These are phyloP conservation scores for Volucella inflata DNA, from an alignment of 2,888 invertebrate species.

Conservation along the genomic window DNA sequence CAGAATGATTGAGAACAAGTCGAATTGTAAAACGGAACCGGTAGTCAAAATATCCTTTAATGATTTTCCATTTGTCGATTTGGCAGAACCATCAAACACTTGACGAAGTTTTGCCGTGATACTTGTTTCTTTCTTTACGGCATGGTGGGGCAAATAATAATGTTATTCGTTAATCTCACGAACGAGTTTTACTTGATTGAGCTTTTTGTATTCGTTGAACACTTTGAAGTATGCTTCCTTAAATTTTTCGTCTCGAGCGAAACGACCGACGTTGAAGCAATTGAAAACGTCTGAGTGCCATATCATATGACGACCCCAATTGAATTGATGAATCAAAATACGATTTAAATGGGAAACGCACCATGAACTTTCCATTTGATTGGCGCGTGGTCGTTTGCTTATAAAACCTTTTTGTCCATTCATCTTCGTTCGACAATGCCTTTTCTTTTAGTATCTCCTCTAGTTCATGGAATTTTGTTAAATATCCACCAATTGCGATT, in stretches of 20 bases:
- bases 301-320: not conserved
- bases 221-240: too few relatives aligned
- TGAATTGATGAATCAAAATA: slow-evolving; percentile 1
- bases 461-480: too few relatives aligned
- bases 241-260: too few relatives aligned
- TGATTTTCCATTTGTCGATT: slow-evolving; percentile 25
- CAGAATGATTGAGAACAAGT: too few relatives aligned
- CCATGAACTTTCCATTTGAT: not conserved
- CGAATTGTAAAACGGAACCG: too few relatives aligned
- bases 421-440: too few relatives aligned
- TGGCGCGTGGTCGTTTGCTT: not conserved
- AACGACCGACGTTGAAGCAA: too few relatives aligned
- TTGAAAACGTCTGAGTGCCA: not conserved
- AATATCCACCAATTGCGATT: too few relatives aligned
- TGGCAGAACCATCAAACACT: slow-evolving; percentile 15
- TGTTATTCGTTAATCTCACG: not conserved
- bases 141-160: slow-evolving; percentile 34
- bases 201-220: too few relatives aligned
- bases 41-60: slow-evolving; percentile 11
- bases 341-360: too few relatives aligned
- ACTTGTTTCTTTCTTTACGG: slow-evolving; percentile 17
- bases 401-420: too few relatives aligned
- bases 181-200: slow-evolving; percentile 17
- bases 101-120: not conserved
- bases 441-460: too few relatives aligned